Conservation (phyloP, 1,140 invertebrate genomes). For the Pseudomyrmex sp. region DNA sequence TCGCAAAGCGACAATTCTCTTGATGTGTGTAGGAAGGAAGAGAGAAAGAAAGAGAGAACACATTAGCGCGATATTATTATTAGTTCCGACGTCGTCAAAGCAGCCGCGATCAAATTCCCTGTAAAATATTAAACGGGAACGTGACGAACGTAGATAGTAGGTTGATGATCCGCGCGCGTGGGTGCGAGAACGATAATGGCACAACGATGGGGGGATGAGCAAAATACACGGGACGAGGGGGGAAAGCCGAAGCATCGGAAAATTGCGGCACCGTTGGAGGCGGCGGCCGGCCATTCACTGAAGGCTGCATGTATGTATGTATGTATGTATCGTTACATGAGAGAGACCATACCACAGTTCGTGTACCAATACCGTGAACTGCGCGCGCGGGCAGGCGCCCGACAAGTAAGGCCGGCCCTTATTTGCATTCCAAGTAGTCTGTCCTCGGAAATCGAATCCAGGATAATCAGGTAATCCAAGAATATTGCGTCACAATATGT, state of each 20-base stretch:
- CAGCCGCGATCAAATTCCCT: slow-evolving; percentile 3
- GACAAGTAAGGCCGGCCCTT: neutral
- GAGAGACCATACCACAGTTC: slow-evolving; percentile 9
- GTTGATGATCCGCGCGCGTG: slow-evolving; percentile 25
- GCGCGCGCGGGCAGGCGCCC: neutral
- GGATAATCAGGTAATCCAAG: neutral
- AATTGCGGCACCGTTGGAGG: slow-evolving; percentile 45
- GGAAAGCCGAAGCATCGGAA: slow-evolving; percentile 28
- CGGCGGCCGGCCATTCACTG: slow-evolving; percentile 41
- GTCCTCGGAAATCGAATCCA: neutral
- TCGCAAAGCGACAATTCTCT: too few relatives aligned
- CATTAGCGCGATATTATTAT: slow-evolving; percentile 24
- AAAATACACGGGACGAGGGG: neutral
- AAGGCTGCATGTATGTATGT: slow-evolving; percentile 26
- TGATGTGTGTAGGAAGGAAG: too few relatives aligned
- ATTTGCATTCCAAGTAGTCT: neutral
- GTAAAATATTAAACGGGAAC: slow-evolving; percentile 35
- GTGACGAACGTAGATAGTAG: slow-evolving; percentile 13
- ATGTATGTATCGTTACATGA: slow-evolving; percentile 11
- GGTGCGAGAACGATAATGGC: slow-evolving; percentile 45
- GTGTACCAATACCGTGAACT: slow-evolving; percentile 13
- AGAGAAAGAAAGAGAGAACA: too few relatives aligned
- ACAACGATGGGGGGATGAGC: slow-evolving; percentile 5
- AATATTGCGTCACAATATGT: neutral
- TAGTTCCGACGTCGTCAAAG: slow-evolving; percentile 1